Percentiles rank a stretch among this genome's conserved stretches.
phyloP scores from a whole-genome alignment of 2,888 invertebrate species.

The Aphodius granarius region DNA sequence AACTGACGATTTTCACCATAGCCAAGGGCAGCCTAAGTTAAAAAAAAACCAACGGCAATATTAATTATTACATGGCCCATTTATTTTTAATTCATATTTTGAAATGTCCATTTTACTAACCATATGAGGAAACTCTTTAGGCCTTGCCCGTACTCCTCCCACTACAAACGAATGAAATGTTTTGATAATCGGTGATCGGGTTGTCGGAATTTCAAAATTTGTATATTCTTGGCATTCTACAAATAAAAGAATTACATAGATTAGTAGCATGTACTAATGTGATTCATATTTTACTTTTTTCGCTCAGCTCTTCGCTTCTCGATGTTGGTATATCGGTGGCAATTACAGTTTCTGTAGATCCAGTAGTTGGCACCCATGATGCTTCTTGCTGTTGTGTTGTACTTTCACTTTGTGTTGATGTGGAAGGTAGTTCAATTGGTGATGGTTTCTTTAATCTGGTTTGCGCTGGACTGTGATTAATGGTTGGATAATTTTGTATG shows the following conservation, averaged over 20 bases:
- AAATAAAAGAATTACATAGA: neutral
- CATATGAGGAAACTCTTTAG: neutral
- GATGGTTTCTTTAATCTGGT: neutral
- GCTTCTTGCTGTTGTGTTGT: neutral
- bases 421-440: neutral
- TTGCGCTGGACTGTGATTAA: neutral
- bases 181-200: too few species aligned
- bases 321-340: neutral
- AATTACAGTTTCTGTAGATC: neutral
- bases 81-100: too few species aligned
- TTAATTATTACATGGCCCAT: too few species aligned
- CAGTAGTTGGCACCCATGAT: too few species aligned
- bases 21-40: neutral
- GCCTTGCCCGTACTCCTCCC: neutral
- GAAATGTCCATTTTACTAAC: neutral
- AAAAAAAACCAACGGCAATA: too few species aligned
- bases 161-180: neutral
- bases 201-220: neutral
- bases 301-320: neutral
- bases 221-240: neutral
- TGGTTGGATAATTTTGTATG: too few species aligned
- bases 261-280: neutral
- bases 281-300: neutral
- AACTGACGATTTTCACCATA: neutral
- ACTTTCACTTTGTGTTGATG: neutral